phyloP scores from a whole-genome alignment of 1,140 invertebrate genomes.

The Lanistes nyassanus region DNA sequence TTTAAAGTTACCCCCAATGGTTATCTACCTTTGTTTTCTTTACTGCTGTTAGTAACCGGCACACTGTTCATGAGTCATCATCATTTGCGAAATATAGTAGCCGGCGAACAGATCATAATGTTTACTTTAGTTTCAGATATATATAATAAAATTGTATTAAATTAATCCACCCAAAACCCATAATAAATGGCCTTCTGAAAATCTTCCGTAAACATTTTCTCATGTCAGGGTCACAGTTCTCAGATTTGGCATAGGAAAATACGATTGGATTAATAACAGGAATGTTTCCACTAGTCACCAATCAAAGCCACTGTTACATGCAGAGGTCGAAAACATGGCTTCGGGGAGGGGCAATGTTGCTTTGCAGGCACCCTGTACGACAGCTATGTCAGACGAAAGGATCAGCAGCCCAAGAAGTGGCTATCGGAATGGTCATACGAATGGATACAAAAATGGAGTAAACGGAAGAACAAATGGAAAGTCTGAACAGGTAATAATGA shows the following conservation, averaged over 20 bases:
- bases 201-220: neutral
- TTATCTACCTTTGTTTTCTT: constrained; percentile 5
- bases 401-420: neutral
- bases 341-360: constrained; percentile 29
- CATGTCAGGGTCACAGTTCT: neutral
- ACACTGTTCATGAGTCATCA: neutral
- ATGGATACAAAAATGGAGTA: constrained; percentile 26
- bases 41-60: neutral
- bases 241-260: neutral
- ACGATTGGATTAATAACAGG: neutral
- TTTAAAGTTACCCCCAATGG: too few species aligned
- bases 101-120: neutral
- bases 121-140: neutral
- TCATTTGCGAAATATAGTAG: neutral
- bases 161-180: neutral
- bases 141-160: neutral
- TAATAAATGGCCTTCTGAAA: neutral
- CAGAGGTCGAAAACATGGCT: constrained; percentile 23
- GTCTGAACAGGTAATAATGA: constrained; percentile 21
- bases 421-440: constrained; percentile 19
- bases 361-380: neutral
- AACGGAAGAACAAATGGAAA: constrained; percentile 31
- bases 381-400: neutral
- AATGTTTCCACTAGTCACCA: neutral
- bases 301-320: neutral